These are phyloP conservation scores for Pseudorasbora parva DNA, from an alignment of 2,113 vertebrate species.

Conservation along the genomic window DNA sequence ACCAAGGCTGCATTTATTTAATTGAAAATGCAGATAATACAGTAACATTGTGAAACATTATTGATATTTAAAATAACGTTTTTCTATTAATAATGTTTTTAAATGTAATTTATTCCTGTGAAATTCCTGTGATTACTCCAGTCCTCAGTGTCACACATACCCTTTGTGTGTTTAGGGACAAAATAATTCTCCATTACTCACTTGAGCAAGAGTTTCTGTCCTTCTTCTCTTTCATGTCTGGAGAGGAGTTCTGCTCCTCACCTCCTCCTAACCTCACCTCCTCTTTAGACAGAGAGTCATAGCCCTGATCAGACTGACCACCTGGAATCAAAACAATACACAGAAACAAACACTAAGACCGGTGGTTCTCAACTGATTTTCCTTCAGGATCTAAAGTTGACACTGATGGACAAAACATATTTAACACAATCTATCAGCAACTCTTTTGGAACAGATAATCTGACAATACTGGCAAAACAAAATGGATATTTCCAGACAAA, in stretches of 20 bases:
- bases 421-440: not conserved
- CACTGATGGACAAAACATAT: not conserved
- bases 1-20: not conserved
- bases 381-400: not conserved
- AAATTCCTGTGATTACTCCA: not conserved
- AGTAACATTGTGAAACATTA: not conserved
- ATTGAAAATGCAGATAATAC: not conserved
- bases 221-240: conserved; percentile 81
- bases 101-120: not conserved
- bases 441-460: no score
- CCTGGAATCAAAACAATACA: conserved; percentile 72
- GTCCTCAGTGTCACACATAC: not conserved
- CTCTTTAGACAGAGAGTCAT: conserved; percentile 88
- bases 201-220: conserved; percentile 82
- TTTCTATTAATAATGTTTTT: not conserved
- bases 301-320: conserved; percentile 89
- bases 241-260: conserved; percentile 74
- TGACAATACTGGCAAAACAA: no score
- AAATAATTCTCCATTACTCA: conserved; percentile 72
- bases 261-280: conserved; percentile 81
- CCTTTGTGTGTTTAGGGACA: not conserved
- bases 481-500: no score
- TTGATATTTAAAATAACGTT: not conserved
- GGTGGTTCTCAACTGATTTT: not conserved
- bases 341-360: conserved; percentile 10